Conservation (phyloP, 2,113 vertebrate species). For the Talpa occidentalis region DNA sequence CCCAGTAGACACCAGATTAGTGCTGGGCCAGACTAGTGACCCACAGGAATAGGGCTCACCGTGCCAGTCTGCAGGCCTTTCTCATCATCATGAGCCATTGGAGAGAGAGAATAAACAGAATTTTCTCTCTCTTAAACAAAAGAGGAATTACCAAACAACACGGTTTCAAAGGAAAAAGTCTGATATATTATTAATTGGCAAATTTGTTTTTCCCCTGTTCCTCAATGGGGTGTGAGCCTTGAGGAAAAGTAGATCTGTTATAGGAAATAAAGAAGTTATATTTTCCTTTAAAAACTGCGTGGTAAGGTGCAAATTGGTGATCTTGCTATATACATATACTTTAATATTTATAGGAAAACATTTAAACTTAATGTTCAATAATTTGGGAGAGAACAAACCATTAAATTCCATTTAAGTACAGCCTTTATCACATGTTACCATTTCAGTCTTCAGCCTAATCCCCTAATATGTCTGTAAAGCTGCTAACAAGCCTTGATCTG, state of each 20-base stretch:
- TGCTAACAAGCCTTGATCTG: background rate
- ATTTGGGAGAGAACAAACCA: constrained; percentile 66
- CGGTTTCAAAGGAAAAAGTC: background rate
- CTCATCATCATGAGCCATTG: background rate
- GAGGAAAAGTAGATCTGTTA: constrained; percentile 2
- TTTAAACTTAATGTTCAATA: constrained; percentile 72
- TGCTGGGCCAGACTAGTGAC: background rate
- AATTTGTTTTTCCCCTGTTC: background rate
- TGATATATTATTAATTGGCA: background rate
- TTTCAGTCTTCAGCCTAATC: constrained; percentile 26
- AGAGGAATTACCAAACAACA: background rate
- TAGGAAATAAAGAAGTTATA: background rate
- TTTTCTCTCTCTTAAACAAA: background rate
- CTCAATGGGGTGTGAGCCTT: background rate
- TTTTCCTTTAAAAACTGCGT: constrained; percentile 43
- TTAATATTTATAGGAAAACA: constrained; percentile 71
- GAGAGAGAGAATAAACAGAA: background rate
- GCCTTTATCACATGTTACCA: constrained; percentile 10
- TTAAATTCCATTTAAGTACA: constrained; percentile 49
- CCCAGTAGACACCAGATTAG: background rate
- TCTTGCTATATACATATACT: constrained; percentile 29
- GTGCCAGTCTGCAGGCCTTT: background rate
- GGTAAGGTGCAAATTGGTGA: background rate
- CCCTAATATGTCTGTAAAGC: background rate
- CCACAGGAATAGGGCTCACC: background rate